A percentile compares a stretch with the other conserved stretches of the same genome.
Evolutionary conservation across 2,888 invertebrate species (phyloP).

Genomic region (Creontiades dilutus): DNA sequence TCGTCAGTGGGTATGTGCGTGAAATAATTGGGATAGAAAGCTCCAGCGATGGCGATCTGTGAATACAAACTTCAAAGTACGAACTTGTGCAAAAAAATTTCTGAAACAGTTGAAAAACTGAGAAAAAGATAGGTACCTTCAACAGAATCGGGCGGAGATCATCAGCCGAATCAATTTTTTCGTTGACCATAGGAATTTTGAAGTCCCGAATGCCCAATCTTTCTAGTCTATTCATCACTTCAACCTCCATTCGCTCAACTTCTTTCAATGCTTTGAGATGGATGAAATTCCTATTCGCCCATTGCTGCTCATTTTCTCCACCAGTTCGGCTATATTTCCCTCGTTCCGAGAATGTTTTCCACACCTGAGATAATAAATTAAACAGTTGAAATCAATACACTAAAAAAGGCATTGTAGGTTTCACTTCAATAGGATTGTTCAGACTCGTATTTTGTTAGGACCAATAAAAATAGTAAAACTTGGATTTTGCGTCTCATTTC

Average conservation of each 20-base stretch:
- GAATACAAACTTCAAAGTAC: background rate
- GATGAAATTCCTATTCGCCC: constrained; percentile 86
- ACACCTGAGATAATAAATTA: background rate
- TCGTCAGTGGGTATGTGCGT: constrained; percentile 82
- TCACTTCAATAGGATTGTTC: too few relatives aligned
- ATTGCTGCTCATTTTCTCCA: constrained; percentile 80
- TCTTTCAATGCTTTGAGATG: constrained; percentile 87
- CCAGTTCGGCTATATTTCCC: constrained; percentile 79
- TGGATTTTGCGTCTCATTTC: too few relatives aligned
- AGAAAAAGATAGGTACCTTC: constrained; percentile 80
- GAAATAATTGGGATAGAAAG: constrained; percentile 97
- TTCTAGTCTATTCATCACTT: constrained; percentile 84
- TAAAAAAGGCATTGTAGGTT: too few relatives aligned
- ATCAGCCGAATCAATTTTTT: background rate
- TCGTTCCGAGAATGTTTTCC: background rate
- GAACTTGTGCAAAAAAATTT: background rate
- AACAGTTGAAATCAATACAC: too few relatives aligned
- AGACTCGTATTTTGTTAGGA: too few relatives aligned
- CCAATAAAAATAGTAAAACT: too few relatives aligned
- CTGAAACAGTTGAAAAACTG: background rate
- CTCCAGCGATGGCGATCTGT: constrained; percentile 80
- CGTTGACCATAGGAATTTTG: constrained; percentile 73
- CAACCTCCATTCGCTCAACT: constrained; percentile 85
- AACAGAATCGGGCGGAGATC: constrained; percentile 81
- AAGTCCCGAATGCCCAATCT: constrained; percentile 81